These are phyloP conservation scores for Apantesis nais DNA, from an alignment of 2,888 invertebrate species.

Conservation along the genomic window DNA sequence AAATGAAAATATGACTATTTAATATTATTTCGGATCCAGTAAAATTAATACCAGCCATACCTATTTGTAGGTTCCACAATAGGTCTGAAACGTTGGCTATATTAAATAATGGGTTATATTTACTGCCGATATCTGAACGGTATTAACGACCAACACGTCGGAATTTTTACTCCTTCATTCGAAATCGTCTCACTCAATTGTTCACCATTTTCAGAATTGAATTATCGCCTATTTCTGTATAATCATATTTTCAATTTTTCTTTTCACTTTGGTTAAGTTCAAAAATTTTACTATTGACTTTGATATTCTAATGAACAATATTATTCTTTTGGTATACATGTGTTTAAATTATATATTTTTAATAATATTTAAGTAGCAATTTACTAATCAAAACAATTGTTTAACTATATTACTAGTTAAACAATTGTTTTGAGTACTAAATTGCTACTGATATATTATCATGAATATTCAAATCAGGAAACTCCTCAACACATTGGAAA, in stretches of 20 bases:
- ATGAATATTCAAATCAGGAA: too few species aligned
- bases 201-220: not conserved
- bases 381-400: too few species aligned
- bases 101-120: constrained; percentile 21
- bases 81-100: not conserved
- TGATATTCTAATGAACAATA: too few species aligned
- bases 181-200: constrained; percentile 23
- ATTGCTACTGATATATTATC: too few species aligned
- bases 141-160: constrained; percentile 27
- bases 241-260: constrained; percentile 25
- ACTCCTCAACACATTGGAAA: not conserved
- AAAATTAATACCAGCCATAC: not conserved
- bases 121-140: constrained; percentile 27
- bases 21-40: too few species aligned
- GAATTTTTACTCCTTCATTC: constrained; percentile 39
- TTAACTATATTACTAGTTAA: too few species aligned
- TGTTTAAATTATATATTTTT: too few species aligned
- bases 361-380: too few species aligned
- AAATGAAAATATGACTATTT: not conserved
- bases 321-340: too few species aligned
- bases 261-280: not conserved
- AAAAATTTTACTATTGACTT: too few species aligned
- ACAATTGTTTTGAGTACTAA: too few species aligned
- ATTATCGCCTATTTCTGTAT: not conserved
- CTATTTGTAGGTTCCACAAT: not conserved